phyloP scores from a whole-genome alignment of 2,888 invertebrate genomes.

The Argynnis bischoffii region DNA sequence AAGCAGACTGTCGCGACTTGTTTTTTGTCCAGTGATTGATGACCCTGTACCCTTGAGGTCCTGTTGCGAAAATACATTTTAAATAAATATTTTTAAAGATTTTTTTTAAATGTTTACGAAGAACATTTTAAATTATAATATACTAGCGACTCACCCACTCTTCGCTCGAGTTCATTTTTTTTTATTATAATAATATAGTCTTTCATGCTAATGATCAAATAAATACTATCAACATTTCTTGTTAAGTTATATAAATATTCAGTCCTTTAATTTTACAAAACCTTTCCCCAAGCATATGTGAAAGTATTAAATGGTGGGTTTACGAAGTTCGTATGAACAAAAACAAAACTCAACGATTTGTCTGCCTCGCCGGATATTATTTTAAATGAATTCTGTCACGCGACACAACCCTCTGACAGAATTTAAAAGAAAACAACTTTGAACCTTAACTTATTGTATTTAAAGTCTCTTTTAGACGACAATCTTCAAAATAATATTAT shows the following conservation, averaged over 20 bases:
- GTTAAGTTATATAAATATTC: neutral
- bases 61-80: constrained; percentile 13
- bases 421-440: neutral
- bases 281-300: constrained; percentile 16
- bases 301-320: constrained; percentile 30
- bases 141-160: no score
- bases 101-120: no score
- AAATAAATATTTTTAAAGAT: neutral
- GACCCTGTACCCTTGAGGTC: constrained; percentile 15
- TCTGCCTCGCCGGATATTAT: constrained; percentile 38
- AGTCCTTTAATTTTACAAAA: neutral
- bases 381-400: constrained; percentile 39
- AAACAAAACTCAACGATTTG: constrained; percentile 30
- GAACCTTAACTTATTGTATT: neutral
- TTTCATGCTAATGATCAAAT: no score
- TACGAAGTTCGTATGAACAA: constrained; percentile 25
- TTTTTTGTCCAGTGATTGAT: constrained; percentile 19
- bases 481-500: neutral
- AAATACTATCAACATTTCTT: no score
- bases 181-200: no score
- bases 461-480: neutral
- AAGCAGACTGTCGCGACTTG: constrained; percentile 15
- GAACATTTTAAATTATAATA: no score
- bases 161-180: no score
- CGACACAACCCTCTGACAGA: constrained; percentile 29